Conservation (phyloP, 1,140 invertebrate genomes). For the Drosophila watanabei region DNA sequence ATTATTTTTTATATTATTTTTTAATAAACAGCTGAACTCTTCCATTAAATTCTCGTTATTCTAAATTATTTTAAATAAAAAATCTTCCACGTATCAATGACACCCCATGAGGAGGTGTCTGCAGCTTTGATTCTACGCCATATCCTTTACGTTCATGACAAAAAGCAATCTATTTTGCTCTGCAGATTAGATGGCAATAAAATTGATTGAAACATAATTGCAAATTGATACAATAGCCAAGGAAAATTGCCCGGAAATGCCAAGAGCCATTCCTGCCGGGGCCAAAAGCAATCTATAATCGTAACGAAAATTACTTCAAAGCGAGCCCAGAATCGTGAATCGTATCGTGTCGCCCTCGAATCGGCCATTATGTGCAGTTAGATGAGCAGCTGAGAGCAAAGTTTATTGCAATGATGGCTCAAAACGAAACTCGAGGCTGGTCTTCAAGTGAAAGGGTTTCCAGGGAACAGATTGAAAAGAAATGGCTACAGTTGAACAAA, state of each 20-base stretch:
- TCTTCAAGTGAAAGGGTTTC: slow-evolving; percentile 23
- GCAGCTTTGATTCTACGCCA: not conserved
- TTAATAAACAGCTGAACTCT: too few species aligned
- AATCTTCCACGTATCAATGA: slow-evolving; percentile 7
- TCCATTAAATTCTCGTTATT: too few species aligned
- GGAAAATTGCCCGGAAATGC: slow-evolving; percentile 60
- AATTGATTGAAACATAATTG: slow-evolving; percentile 79
- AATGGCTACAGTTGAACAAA: slow-evolving; percentile 11
- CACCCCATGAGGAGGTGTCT: not conserved
- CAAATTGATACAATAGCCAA: slow-evolving; percentile 65
- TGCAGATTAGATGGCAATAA: slow-evolving; percentile 53
- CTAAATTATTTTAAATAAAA: not conserved
- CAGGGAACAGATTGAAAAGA: slow-evolving; percentile 7
- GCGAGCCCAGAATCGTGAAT: slow-evolving; percentile 23
- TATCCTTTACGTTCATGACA: not conserved
- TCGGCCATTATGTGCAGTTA: slow-evolving; percentile 39
- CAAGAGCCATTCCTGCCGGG: slow-evolving; percentile 36
- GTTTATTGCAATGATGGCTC: slow-evolving; percentile 12
- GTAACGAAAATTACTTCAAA: slow-evolving; percentile 60
- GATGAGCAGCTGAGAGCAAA: slow-evolving; percentile 34
- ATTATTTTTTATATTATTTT: too few species aligned
- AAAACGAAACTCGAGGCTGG: not conserved
- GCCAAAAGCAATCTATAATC: slow-evolving; percentile 53
- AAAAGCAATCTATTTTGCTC: slow-evolving; percentile 66
- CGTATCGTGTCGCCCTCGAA: slow-evolving; percentile 18